phyloP scores from a whole-genome alignment of 1,140 invertebrate genomes.

The Akabosia matsudoensis region DNA sequence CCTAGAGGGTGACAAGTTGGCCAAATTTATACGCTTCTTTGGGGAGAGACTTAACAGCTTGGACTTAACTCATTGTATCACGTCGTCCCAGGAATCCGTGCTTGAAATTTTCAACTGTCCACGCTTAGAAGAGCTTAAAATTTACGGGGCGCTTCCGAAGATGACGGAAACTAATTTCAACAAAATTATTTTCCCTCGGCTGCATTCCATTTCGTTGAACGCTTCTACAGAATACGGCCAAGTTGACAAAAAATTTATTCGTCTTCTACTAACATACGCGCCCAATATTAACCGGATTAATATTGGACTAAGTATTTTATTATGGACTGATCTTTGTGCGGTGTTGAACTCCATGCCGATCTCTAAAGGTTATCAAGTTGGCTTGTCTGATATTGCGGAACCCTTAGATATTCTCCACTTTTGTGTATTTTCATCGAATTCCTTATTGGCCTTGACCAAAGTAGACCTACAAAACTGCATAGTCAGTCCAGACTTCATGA shows the following conservation, averaged over 20 bases:
- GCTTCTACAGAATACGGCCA: neutral
- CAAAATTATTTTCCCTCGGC: neutral
- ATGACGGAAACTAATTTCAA: neutral
- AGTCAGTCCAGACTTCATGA: neutral
- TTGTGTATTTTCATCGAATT: neutral
- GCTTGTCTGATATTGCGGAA: neutral
- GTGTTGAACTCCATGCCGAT: neutral
- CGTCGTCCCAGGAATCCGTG: slow-evolving; percentile 9
- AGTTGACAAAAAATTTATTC: neutral
- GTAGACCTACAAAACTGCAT: slow-evolving; percentile 8
- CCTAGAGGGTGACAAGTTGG: neutral
- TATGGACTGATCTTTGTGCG: neutral
- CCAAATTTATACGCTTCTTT: neutral
- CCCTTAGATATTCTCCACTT: neutral
- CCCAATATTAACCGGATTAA: neutral
- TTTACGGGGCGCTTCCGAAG: neutral
- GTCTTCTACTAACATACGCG: neutral
- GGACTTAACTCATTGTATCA: neutral
- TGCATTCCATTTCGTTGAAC: neutral
- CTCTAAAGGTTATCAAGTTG: neutral
- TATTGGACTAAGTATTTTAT: neutral
- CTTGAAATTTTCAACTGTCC: neutral
- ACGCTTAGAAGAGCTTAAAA: slow-evolving; percentile 19
- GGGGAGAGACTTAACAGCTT: neutral
- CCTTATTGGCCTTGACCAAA: neutral